These are phyloP conservation scores for Cyrtorhinus lividipennis DNA, from an alignment of 1,140 invertebrate species.

Conservation along the genomic window DNA sequence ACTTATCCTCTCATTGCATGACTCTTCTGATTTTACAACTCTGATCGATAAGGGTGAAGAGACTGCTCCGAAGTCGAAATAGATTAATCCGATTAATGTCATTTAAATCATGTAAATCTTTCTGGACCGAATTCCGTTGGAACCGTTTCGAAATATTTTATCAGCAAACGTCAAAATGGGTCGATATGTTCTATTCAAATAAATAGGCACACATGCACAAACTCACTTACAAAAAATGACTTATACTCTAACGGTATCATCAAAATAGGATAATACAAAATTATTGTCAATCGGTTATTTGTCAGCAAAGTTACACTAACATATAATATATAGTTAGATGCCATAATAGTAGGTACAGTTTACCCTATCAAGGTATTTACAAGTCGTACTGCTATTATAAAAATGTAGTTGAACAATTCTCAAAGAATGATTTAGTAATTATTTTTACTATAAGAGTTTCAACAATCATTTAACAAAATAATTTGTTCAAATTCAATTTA, in stretches of 20 bases:
- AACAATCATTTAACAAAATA: neutral
- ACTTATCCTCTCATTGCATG: no score
- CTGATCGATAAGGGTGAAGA: no score
- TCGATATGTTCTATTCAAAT: no score
- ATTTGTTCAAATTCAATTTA: neutral
- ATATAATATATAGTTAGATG: neutral
- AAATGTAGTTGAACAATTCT: constrained; percentile 7
- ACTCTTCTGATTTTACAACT: no score
- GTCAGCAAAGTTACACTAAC: constrained; percentile 10
- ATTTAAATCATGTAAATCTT: no score
- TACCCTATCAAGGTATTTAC: constrained; percentile 11
- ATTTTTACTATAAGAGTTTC: neutral
- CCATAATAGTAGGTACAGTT: constrained; percentile 3
- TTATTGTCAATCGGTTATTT: constrained; percentile 19
- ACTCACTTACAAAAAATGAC: constrained; percentile 7
- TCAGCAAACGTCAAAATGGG: no score
- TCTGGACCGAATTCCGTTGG: no score
- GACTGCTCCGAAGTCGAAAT: no score
- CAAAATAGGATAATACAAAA: constrained; percentile 12
- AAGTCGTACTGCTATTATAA: constrained; percentile 6
- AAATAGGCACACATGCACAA: constrained; percentile 3
- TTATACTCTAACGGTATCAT: constrained; percentile 7
- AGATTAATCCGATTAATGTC: no score
- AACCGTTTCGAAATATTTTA: no score
- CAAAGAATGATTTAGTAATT: neutral